Percentiles rank a stretch among this genome's conserved stretches.
These are phyloP conservation scores for Drosophila ercepeae DNA, from an alignment of 1,140 invertebrate species.

Conservation along the genomic window DNA sequence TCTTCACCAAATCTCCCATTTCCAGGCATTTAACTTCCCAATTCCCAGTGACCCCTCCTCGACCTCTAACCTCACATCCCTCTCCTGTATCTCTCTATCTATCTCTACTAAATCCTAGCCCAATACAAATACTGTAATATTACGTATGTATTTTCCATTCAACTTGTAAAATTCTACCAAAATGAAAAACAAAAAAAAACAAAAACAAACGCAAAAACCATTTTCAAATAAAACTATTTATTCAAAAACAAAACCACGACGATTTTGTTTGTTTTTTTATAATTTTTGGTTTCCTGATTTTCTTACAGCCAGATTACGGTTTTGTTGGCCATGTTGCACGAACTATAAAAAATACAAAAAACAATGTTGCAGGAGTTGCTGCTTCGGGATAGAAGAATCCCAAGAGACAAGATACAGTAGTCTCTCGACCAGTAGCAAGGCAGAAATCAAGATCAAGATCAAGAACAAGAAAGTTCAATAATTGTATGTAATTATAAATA, in stretches of 20 bases:
- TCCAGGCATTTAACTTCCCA: conserved; percentile 16
- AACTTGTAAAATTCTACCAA: conserved; percentile 81
- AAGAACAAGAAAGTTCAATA: conserved; percentile 58
- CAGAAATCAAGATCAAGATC: conserved; percentile 23
- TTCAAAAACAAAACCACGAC: conserved; percentile 70
- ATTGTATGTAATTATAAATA: conserved; percentile 71
- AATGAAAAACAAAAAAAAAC: conserved; percentile 52
- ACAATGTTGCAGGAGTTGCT: conserved; percentile 17
- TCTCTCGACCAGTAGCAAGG: conserved; percentile 24
- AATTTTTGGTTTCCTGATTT: conserved; percentile 50
- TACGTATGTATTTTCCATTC: conserved; percentile 78
- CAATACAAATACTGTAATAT: conserved; percentile 71
- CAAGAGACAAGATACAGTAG: neutral
- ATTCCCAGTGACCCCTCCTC: conserved; percentile 26
- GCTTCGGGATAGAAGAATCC: conserved; percentile 20
- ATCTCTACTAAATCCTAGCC: conserved; percentile 25
- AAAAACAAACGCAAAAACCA: conserved; percentile 56
- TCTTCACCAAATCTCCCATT: conserved; percentile 5
- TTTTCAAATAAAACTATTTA: conserved; percentile 83
- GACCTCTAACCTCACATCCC: neutral
- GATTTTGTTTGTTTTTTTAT: conserved; percentile 41
- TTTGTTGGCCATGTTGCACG: conserved; percentile 32
- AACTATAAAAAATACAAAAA: conserved; percentile 12
- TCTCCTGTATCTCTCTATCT: neutral
- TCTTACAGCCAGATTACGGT: conserved; percentile 48